Conservation (phyloP, 2,797 vertebrate genomes). For the Diglossa cyanea region DNA sequence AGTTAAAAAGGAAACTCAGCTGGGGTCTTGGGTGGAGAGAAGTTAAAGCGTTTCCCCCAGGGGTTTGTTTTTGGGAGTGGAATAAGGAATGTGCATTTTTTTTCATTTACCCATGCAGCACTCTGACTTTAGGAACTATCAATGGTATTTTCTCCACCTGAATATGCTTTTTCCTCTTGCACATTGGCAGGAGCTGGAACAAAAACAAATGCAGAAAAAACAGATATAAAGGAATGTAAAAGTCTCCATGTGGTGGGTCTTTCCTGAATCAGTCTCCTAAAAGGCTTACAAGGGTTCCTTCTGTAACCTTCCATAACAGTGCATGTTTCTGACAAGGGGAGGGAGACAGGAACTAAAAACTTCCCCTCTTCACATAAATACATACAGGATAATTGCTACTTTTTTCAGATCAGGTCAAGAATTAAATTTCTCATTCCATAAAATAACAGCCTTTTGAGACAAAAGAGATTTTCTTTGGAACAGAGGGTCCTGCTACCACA, state of each 20-base stretch:
- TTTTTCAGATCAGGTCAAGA: neutral
- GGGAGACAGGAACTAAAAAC: neutral
- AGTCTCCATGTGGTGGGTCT: neutral
- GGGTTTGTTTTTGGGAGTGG: neutral
- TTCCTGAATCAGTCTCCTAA: neutral
- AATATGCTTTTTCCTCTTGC: neutral
- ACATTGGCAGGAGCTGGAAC: neutral
- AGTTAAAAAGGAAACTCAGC: neutral
- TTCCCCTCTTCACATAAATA: neutral
- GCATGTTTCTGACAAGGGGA: neutral
- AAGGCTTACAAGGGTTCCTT: neutral
- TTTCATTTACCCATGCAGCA: neutral
- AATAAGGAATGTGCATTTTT: neutral
- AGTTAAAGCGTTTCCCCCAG: neutral
- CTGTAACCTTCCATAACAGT: neutral
- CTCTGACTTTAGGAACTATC: neutral
- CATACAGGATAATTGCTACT: neutral
- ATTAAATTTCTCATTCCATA: neutral
- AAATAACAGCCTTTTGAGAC: neutral
- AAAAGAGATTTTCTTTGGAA: neutral
- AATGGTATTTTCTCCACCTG: neutral
- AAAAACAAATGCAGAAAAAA: neutral
- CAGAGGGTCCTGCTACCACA: neutral
- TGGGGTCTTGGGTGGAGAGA: neutral
- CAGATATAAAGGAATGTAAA: neutral